Conservation (phyloP, 2,113 vertebrate genomes). For the Clarias batrachus region DNA sequence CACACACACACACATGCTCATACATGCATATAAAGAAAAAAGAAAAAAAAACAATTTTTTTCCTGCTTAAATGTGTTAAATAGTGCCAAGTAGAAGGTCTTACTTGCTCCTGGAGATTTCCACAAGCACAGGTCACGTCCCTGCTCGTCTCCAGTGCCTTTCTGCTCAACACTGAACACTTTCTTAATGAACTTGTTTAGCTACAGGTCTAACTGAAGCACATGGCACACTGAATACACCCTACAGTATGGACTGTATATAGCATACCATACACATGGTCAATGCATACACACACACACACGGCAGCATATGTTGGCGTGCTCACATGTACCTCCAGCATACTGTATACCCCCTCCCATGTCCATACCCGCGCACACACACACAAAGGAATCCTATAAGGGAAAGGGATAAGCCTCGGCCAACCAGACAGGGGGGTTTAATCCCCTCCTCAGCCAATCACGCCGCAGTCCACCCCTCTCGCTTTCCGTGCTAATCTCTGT, state of each 20-base stretch:
- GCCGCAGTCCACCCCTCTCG: slow-evolving; percentile 40
- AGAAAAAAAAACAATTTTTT: no score
- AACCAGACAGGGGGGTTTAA: slow-evolving; percentile 47
- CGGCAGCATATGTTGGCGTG: neutral
- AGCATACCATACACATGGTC: neutral
- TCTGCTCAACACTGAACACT: neutral
- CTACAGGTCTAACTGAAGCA: neutral
- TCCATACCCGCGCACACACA: neutral
- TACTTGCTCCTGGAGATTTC: slow-evolving; percentile 12
- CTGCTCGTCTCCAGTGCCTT: neutral
- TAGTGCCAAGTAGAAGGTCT: neutral
- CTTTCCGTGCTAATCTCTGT: slow-evolving; percentile 13
- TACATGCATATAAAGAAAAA: neutral
- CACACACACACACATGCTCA: neutral
- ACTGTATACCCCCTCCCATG: neutral
- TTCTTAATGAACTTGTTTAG: neutral
- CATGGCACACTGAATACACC: neutral
- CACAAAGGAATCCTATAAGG: neutral
- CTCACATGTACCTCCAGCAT: neutral
- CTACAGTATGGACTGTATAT: neutral
- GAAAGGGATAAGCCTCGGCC: slow-evolving; percentile 31
- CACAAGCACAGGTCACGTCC: neutral
- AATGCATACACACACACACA: neutral
- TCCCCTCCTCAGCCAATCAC: slow-evolving; percentile 57
- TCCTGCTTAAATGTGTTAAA: no score